Evolutionary conservation across 2,797 vertebrate genomes (phyloP), one percentile per base, ranked within the genome.

Genomic region (Apogon hyalosoma): DNA sequence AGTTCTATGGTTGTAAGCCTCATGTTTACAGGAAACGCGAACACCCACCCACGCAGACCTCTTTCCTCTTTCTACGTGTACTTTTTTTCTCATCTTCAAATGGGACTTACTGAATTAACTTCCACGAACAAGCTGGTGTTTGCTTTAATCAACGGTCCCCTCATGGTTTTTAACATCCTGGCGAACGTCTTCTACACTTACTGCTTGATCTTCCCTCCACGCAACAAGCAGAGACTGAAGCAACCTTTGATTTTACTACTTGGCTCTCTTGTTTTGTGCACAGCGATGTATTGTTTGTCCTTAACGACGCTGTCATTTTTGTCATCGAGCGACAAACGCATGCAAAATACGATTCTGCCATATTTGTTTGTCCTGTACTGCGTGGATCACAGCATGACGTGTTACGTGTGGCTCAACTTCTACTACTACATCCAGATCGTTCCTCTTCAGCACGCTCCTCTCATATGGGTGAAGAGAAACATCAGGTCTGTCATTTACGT

Each of bases 401-500:
- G 53, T 7, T 77, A 57, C 5, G 62, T 73, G 33, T 89, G 84
- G 86, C 63, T 90, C 11, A 88, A 71, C 65, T 71, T 92, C 21
- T 88, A 75, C 77, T 90, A 79, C 60, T 87, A 41, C 75, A 33
- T 56, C 39, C 73, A 87, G 36, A 90, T 91, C 11, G 86, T 91
- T n/a, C 87, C 88, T 16, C 46, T 24, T 11, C 63, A 55, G 31
- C 1, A 0, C 31, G 53, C 67, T 11, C 6, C 80, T 39, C 49
- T 77, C 9, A 47, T 79, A 21, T 88, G 79, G 84, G n/a, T 85
- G 4, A 91, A 88, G 68, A 88, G 11, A 38, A 88, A 87, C 64
- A 78, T 89, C 16, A 77, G 28, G 66, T n/a, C 33, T 2, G 1
- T 81, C 24, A 78, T 84, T 14, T 87, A 63, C n/a, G 7, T 13